Evolutionary conservation across 2,888 invertebrate genomes (phyloP).

Genomic region (Microchrysa polita): DNA sequence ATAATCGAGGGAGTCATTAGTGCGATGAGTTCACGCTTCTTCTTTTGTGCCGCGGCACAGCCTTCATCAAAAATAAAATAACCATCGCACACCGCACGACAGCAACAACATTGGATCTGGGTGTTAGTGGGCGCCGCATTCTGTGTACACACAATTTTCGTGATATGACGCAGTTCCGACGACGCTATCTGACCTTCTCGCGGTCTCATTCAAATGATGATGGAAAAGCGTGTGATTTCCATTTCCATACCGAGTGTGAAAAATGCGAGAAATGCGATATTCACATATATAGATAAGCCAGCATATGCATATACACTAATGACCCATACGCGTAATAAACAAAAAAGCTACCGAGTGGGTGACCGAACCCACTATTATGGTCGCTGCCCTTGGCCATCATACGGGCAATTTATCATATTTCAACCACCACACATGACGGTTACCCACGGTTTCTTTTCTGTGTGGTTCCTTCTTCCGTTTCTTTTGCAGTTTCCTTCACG

Average conservation of each 20-base stretch:
- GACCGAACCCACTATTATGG: too few relatives aligned
- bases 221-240: slow-evolving; percentile 4
- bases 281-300: too few relatives aligned
- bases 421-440: not conserved
- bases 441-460: not conserved
- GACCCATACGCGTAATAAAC: too few relatives aligned
- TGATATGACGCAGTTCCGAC: slow-evolving; percentile 31
- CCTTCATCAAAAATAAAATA: slow-evolving; percentile 4
- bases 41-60: not conserved
- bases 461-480: too few relatives aligned
- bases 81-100: not conserved
- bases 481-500: not conserved
- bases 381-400: too few relatives aligned
- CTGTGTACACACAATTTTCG: not conserved
- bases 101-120: too few relatives aligned
- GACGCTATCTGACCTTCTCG: not conserved
- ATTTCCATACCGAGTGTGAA: too few relatives aligned
- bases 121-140: not conserved
- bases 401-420: not conserved
- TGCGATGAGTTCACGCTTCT: not conserved
- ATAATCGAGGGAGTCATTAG: not conserved
- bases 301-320: too few relatives aligned
- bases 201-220: not conserved
- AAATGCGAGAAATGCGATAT: too few relatives aligned
- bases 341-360: too few relatives aligned